A percentile compares a stretch with the other conserved stretches of the same genome.
These are phyloP conservation scores for Agrochola lychnidis DNA, from an alignment of 2,888 invertebrate species.

Conservation along the genomic window DNA sequence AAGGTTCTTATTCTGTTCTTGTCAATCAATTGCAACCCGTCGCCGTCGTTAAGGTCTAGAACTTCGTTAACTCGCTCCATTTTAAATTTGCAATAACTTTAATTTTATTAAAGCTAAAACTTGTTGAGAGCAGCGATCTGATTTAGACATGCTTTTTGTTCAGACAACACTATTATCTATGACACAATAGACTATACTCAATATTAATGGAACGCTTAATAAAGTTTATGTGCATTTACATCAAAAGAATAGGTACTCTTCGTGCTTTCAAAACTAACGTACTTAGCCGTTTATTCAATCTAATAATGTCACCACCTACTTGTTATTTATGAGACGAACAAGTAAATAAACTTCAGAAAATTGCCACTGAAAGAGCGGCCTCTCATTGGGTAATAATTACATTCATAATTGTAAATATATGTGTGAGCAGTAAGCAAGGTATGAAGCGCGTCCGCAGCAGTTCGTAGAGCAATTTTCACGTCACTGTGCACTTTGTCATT, in stretches of 20 bases:
- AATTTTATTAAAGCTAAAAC: constrained; percentile 20
- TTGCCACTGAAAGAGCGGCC: constrained; percentile 33
- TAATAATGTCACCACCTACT: neutral
- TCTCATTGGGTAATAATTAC: constrained; percentile 67
- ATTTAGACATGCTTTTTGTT: constrained; percentile 21
- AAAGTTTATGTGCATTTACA: neutral
- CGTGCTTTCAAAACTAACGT: neutral
- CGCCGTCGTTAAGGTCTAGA: constrained; percentile 69
- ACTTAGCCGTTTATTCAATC: constrained; percentile 4
- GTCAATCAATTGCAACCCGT: constrained; percentile 74
- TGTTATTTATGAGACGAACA: constrained; percentile 15
- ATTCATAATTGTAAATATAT: constrained; percentile 68
- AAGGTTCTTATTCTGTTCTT: constrained; percentile 75
- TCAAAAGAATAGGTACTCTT: neutral
- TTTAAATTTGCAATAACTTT: constrained; percentile 60
- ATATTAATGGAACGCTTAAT: neutral
- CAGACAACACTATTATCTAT: neutral
- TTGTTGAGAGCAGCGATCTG: neutral
- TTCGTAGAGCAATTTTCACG: constrained; percentile 89
- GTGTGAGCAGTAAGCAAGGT: constrained; percentile 58
- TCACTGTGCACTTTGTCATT: constrained; percentile 90
- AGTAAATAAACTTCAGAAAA: constrained; percentile 38
- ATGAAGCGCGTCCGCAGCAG: constrained; percentile 67
- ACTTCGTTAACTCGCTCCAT: constrained; percentile 70
- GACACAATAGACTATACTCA: neutral